Percentiles rank a stretch among this genome's conserved stretches.
phyloP scores from a whole-genome alignment of 2,888 invertebrate species.

The Stictocephala bisonia region DNA sequence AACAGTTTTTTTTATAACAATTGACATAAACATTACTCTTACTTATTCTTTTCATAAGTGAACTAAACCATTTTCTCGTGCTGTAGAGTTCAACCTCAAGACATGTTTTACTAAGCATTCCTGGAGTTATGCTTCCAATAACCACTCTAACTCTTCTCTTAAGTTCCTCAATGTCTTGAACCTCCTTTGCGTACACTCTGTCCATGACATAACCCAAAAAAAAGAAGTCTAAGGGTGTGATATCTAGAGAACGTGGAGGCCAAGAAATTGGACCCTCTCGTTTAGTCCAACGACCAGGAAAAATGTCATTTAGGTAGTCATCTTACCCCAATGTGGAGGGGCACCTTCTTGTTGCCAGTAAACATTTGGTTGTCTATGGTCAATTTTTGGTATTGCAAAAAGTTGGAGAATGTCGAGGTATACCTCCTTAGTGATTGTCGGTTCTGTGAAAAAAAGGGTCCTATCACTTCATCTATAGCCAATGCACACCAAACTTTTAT shows the following conservation, averaged over 20 bases:
- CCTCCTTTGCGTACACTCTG: background rate
- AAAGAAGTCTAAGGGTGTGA: slow-evolving; percentile 14
- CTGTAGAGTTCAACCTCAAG: slow-evolving; percentile 2
- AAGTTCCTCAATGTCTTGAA: slow-evolving; percentile 15
- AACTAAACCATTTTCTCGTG: background rate
- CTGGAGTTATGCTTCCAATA: slow-evolving; percentile 18
- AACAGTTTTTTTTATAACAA: background rate
- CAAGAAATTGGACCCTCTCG: background rate
- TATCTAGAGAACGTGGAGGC: slow-evolving; percentile 2
- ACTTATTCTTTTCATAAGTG: background rate
- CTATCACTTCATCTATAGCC: slow-evolving; percentile 19
- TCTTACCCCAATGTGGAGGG: slow-evolving; percentile 3
- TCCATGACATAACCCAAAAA: slow-evolving; percentile 1
- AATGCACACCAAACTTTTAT: slow-evolving; percentile 25
- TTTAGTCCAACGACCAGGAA: slow-evolving; percentile 17
- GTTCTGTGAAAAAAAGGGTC: slow-evolving; percentile 5
- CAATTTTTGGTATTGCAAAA: slow-evolving; percentile 10
- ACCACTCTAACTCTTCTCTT: slow-evolving; percentile 10
- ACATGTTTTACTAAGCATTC: slow-evolving; percentile 8
- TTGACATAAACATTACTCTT: slow-evolving; percentile 2
- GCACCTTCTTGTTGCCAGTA: slow-evolving; percentile 21
- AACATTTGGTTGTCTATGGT: slow-evolving; percentile 9
- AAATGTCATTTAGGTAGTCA: background rate
- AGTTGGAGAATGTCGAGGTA: slow-evolving; percentile 8
- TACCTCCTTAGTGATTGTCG: background rate